Base-by-base conservation (phyloP, 2,888 invertebrate genomes). In the Tenthredo notha region DNA sequence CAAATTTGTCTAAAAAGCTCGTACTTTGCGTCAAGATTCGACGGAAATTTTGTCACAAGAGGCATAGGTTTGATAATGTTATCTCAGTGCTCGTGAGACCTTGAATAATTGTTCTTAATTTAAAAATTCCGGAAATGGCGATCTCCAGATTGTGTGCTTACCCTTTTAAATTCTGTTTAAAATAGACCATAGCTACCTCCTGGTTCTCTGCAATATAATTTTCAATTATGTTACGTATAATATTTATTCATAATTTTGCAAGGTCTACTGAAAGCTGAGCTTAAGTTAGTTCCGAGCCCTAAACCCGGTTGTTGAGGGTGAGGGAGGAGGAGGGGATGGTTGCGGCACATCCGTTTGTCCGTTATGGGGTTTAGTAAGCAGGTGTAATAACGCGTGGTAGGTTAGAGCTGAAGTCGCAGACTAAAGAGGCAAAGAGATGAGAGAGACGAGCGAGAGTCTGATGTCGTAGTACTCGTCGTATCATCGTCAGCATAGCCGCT, bases 301-400 rank as follows among this genome's bases (percentile, higher is more conserved):
- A 74, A 74, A n/a, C 25, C 67, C 18, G 18, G 67, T 67, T 33
- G 21, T 6, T 12, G 5, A 29, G 33, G 33, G 67, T n/a, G n/a
- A n/a, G n/a, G n/a, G n/a, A n/a, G n/a, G n/a, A n/a, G n/a, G n/a
- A n/a, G 33, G 33, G 67, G 67, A 67, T 67, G 67, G 18, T 25
- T 33, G 25, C n/a, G 74, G 74, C 5, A 47, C 74, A 74, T 74
- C 74, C 74, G 74, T 40, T 74, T n/a, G 74, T 74, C 74, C 74
- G 21, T 43, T 43, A 43, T 25, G 47, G 43, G 74, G 74, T 40
- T 43, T 67, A 67, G 10, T 67, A 33, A 67, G 74, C 74, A 74
- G 40, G 74, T 74, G 74, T 74, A 74, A 74, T 74, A 74, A 74
- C 21, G 40, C 74, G 43, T 40, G 43, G 74, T 12, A 43, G 50